Conservation (phyloP, 2,888 invertebrate genomes). For the Cantharis rufa region DNA sequence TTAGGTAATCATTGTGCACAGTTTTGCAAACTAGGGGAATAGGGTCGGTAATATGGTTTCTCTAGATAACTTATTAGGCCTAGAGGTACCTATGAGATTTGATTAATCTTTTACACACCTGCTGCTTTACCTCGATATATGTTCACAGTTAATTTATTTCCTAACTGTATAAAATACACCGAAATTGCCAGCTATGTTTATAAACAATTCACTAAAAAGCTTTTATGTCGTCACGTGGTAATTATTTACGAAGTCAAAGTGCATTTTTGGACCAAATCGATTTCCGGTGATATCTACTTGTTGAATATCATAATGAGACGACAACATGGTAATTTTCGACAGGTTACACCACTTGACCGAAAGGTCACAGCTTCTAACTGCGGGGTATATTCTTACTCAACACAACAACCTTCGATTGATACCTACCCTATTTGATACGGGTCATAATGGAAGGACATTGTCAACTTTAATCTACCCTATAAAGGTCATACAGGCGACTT, state of each 20-base stretch:
- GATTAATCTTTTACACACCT: constrained; percentile 19
- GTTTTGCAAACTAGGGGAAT: constrained; percentile 8
- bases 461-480: neutral
- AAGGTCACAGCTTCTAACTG: neutral
- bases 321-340: neutral
- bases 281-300: neutral
- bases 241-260: neutral
- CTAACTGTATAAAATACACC: neutral
- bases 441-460: neutral
- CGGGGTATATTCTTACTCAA: neutral
- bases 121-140: constrained; percentile 11
- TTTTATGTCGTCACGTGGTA: neutral
- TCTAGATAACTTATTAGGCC: constrained; percentile 16
- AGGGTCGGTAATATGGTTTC: constrained; percentile 7
- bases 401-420: neutral
- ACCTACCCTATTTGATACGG: neutral
- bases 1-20: constrained; percentile 6
- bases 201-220: neutral
- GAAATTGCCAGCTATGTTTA: neutral
- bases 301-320: neutral
- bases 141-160: constrained; percentile 18
- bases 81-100: constrained; percentile 12
- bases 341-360: neutral
- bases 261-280: neutral
- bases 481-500: neutral